Base-by-base conservation (phyloP, 2,113 vertebrate species). In the Seriola rivoliana region DNA sequence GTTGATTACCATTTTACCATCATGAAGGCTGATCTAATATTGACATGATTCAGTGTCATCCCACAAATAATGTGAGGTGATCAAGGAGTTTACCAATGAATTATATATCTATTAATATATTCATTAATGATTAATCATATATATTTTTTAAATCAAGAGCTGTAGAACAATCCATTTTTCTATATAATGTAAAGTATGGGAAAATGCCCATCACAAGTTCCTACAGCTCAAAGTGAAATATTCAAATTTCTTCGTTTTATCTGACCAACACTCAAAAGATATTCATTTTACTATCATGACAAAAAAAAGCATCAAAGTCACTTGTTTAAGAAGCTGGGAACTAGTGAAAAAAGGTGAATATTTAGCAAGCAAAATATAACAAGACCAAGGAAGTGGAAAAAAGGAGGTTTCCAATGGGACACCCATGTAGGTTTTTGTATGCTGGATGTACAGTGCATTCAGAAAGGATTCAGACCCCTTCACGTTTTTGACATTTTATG, bases 311-410 rank as follows among this genome's bases (percentile, higher is more conserved):
- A 36, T 36, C 34, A 36, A 36, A 36, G 6, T 36, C 34, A 5
- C 6, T 5, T 36, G 34, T 36, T 36, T 36, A 5, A 36, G 4
- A 36, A 36, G 34, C 34, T 5, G 34, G 29, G 2, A 36, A 54
- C 52, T 60, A 10, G 9, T 42, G 1, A 72, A 71, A n/a, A 25
- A 48, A 40, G 38, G n/a, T 64, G 4, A 76, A 67, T 2, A 38
- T 58, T 77, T 59, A 25, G 25, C 36, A 50, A 19, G 32, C 19
- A 42, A 78, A 78, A 72, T 65, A 46, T 72, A 59, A 52, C 2
- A 38, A 65, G 11, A 19, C 11, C 34, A 3, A 16, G 1, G 16
- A 70, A 63, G 1, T 66, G 12, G 21, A 71, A 54, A n/a, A 54
- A n/a, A 54, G 10, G 16, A n/a, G 0, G 36, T 0, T 54, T 57